Evolutionary conservation across 2,113 vertebrate genomes (phyloP), one percentile per base, ranked within the genome.

Genomic region (Dascyllus trimaculatus): DNA sequence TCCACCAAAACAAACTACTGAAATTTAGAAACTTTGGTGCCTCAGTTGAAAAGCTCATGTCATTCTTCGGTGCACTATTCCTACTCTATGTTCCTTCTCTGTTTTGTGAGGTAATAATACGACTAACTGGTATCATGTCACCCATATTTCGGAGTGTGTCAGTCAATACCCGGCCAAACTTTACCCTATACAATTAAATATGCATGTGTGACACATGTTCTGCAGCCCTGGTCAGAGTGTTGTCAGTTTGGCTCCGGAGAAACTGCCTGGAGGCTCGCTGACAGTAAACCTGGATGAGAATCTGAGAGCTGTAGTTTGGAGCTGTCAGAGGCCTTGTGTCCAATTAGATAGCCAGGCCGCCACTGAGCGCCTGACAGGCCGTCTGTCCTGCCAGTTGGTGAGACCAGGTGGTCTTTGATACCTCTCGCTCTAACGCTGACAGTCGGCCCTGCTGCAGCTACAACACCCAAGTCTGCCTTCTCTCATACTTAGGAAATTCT

Each of bases 351-450:
- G 45, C 57, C 71, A 40, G 60, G 65, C 77, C 35, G 45, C 52
- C 57, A 25, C 43, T 15, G 77, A 81, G 67, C 5, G 4, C 51
- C 78, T 87, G 91, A 91, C 92, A 86, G 80, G 81, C 85, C 57
- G 81, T 80, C 90, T 87, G 86, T 80, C 64, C 80, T 75, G 65
- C 84, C 88, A 74, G 85, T 89, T 82, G 84, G 71, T 73, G 69
- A 81, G 66, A 84, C 76, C 89, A 90, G 91, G 89, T 91, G 89
- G 82, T 81, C 78, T 90, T 82, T 86, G 82, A 89, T 89, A 87
- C 60, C 65, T 81, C 75, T 84, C 62, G n/a, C 74, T 87, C 78
- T 26, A 78, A 10, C 60, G 58, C 85, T 79, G 85, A 78, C 85
- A 79, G 26, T 60, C 46, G 57, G 21, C 64, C 71, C 62, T 58